Evolutionary conservation across 53 echinoderm and acorn worm genomes (phyloP), one percentile per base, ranked within the genome.

Genomic region (Temnopleurus reevesii): DNA sequence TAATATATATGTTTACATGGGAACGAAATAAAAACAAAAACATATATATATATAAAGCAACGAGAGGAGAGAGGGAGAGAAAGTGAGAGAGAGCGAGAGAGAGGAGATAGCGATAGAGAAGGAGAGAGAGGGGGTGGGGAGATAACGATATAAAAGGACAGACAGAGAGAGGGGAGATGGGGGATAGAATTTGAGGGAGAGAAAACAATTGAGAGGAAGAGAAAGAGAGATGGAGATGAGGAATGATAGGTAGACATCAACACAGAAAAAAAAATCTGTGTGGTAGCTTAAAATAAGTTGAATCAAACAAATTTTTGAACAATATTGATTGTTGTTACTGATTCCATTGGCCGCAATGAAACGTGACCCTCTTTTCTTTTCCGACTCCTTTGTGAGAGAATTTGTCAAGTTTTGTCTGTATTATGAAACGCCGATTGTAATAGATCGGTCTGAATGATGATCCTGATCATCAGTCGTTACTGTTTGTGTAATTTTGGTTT

Each of bases 351-450:
- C 13, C 4, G 1, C 71, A 71, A 71, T 41, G 41, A 41, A 41
- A 71, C 41, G 27, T 71, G 71, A 71, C 71, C n/a, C 35, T 35
- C 0, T 21, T 38, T 71, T 71, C 12, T 26, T 41, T 71, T 71
- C 71, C 38, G 41, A 36, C 21, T 71, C 41, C 41, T 38, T 41
- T 71, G 71, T 41, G 8, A 4, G 8, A 21, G 41, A 71, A 71
- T 71, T 71, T 71, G 71, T 71, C 71, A 71, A 38, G 36, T 71
- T 38, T 71, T 71, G 41, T 71, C 18, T 41, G 71, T 4, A 38
- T 1, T 71, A 7, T 71, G 71, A 71, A 71, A 43, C 12, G 36
- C 41, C 0, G 23, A 71, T 71, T 71, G 71, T 71, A 71, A 6
- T 38, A 41, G 36, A 19, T 0, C 5, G 41, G 36, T 38, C 41